Evolutionary conservation across 2,888 invertebrate species (phyloP).

Genomic region (Cecidostiba fungosa): DNA sequence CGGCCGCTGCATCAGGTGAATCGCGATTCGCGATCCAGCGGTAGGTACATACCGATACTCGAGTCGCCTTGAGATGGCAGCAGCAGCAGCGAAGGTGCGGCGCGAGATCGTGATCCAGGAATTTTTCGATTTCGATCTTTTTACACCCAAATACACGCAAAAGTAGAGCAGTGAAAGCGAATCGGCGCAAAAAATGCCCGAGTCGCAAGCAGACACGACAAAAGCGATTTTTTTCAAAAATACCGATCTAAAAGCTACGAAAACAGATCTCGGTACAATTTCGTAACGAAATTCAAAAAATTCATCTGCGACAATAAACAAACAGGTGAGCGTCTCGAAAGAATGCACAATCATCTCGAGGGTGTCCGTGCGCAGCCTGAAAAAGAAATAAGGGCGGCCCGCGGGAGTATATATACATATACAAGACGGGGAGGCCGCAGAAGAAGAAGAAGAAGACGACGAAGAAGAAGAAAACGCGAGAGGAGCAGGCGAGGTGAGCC

Average conservation of each 20-base stretch:
- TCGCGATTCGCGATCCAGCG: background rate
- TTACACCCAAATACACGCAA: background rate
- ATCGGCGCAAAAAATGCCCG: background rate
- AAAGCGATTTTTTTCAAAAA: no score
- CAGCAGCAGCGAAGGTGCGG: background rate
- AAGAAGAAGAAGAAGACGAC: constrained; percentile 45
- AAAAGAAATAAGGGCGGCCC: constrained; percentile 12
- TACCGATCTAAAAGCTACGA: no score
- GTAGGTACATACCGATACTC: background rate
- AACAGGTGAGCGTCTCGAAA: background rate
- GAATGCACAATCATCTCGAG: background rate
- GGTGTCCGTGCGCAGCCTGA: background rate
- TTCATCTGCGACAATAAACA: background rate
- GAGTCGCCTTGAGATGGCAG: background rate
- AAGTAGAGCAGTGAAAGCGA: background rate
- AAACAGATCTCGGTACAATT: no score
- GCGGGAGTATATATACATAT: background rate
- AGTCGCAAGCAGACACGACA: no score
- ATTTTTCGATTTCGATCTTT: background rate
- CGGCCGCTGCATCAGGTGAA: background rate
- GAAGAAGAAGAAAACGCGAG: constrained; percentile 43
- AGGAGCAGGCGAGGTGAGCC: constrained; percentile 52
- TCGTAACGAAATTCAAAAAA: background rate
- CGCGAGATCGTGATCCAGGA: background rate
- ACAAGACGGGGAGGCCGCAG: constrained; percentile 20